These are phyloP conservation scores for Neodiprion virginianus DNA, from an alignment of 1,140 invertebrate species.

Conservation along the genomic window DNA sequence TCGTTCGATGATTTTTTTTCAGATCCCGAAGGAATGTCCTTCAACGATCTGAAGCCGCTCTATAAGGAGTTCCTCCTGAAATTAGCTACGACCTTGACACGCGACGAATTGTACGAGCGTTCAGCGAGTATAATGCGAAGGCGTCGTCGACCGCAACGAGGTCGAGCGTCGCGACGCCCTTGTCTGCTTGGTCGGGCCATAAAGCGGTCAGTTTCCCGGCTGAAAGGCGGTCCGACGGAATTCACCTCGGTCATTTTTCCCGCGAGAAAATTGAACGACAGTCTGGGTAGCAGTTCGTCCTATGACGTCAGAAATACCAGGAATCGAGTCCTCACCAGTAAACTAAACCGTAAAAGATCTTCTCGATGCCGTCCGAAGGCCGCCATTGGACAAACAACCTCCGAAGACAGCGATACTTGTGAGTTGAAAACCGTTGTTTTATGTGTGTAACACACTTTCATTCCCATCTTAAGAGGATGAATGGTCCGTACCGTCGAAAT, in stretches of 20 bases:
- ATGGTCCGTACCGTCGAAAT: too few species aligned
- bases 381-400: constrained; percentile 55
- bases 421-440: constrained; percentile 24
- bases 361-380: constrained; percentile 45
- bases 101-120: constrained; percentile 88
- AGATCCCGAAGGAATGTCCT: constrained; percentile 90
- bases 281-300: constrained; percentile 56
- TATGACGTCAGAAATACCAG: constrained; percentile 50
- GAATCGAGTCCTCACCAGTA: constrained; percentile 51
- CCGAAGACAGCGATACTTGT: constrained; percentile 70
- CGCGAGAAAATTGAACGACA: constrained; percentile 55
- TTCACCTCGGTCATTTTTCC: constrained; percentile 64
- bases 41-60: constrained; percentile 88
- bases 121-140: constrained; percentile 88
- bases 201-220: constrained; percentile 58
- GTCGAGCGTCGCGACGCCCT: constrained; percentile 51
- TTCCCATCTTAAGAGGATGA: too few species aligned
- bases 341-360: constrained; percentile 46
- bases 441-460: not conserved
- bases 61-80: constrained; percentile 90
- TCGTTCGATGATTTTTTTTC: constrained; percentile 17
- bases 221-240: constrained; percentile 57
- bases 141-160: constrained; percentile 59
- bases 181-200: constrained; percentile 54
- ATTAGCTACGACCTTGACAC: constrained; percentile 83